phyloP scores from a whole-genome alignment of 2,113 vertebrate species.

The Varanus salvator region DNA sequence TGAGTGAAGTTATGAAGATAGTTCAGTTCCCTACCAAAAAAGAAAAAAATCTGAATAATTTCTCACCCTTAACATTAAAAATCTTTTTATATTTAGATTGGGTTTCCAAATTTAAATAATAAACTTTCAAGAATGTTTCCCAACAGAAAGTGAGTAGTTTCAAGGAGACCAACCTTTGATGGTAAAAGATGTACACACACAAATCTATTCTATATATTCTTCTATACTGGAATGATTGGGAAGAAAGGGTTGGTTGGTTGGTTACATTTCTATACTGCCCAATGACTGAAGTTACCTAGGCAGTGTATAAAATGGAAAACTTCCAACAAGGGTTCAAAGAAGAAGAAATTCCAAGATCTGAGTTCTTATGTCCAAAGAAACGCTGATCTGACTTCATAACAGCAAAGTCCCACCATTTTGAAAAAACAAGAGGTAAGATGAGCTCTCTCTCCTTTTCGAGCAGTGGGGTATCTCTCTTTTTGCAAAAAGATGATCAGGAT shows the following conservation, averaged over 20 bases:
- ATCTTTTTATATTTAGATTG: background rate
- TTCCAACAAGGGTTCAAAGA: background rate
- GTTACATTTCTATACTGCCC: too few species aligned
- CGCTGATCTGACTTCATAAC: background rate
- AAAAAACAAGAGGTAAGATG: background rate
- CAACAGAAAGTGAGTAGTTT: background rate
- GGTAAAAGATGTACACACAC: background rate
- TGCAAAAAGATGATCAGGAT: background rate
- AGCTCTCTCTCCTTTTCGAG: background rate
- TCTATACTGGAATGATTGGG: background rate
- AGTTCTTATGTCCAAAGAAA: background rate
- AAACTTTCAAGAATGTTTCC: background rate
- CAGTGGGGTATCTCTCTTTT: background rate
- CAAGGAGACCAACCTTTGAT: background rate
- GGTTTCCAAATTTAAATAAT: background rate
- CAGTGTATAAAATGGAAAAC: background rate
- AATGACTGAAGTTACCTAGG: too few species aligned
- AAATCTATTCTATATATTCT: background rate
- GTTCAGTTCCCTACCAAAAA: background rate
- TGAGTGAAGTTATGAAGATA: background rate
- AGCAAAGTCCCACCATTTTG: background rate
- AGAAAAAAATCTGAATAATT: background rate
- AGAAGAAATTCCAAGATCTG: background rate
- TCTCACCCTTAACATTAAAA: background rate
- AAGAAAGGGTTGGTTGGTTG: background rate